Conservation (phyloP, 1,140 invertebrate species). For the Danaus plexippus region DNA sequence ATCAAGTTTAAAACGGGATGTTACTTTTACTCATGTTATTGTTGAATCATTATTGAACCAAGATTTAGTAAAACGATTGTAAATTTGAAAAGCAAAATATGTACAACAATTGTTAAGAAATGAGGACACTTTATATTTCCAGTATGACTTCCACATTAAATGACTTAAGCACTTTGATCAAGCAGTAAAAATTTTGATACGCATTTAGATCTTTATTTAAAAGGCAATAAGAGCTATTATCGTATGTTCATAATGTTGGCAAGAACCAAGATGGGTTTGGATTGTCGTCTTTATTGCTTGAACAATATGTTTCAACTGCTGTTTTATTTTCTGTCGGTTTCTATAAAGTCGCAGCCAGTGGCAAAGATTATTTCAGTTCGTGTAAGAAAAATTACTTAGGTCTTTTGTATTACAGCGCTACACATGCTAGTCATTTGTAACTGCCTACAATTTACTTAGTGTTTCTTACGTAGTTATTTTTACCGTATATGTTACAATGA, state of each 20-base stretch:
- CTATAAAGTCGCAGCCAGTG: constrained; percentile 12
- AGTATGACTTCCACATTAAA: constrained; percentile 13
- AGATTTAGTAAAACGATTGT: too few relatives aligned
- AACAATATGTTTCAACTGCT: neutral
- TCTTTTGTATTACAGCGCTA: constrained; percentile 6
- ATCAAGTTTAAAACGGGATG: too few relatives aligned
- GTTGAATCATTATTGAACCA: too few relatives aligned
- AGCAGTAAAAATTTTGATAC: constrained; percentile 8
- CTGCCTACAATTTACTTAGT: too few relatives aligned
- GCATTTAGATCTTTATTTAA: constrained; percentile 2
- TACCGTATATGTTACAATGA: too few relatives aligned
- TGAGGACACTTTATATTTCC: constrained; percentile 4
- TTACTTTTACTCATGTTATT: too few relatives aligned
- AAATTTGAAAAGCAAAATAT: too few relatives aligned
- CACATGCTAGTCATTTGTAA: constrained; percentile 3
- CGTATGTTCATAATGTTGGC: neutral
- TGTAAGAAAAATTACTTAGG: constrained; percentile 11
- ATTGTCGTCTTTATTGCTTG: too few relatives aligned
- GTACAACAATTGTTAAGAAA: neutral
- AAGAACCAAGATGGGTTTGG: too few relatives aligned
- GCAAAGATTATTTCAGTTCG: constrained; percentile 11
- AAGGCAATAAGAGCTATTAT: constrained; percentile 2
- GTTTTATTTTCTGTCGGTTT: neutral
- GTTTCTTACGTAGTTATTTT: too few relatives aligned
- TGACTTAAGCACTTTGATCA: constrained; percentile 6